Percentiles rank a stretch among this genome's conserved stretches.
These are phyloP conservation scores for Octopus bimaculoides DNA, from an alignment of 1,140 invertebrate species.

Conservation along the genomic window DNA sequence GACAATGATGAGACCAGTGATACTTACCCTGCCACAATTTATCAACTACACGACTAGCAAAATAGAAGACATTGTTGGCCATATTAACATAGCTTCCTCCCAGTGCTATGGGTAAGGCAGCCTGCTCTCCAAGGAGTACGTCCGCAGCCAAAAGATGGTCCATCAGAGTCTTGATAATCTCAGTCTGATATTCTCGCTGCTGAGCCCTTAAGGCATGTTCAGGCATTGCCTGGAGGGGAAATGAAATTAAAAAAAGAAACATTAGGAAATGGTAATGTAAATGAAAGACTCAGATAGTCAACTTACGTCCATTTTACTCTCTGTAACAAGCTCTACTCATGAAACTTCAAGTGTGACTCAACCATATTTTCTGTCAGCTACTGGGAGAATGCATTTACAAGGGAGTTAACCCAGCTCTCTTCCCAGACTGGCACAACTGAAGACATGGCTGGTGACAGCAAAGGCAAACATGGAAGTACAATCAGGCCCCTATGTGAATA, in stretches of 20 bases:
- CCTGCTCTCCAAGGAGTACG: constrained; percentile 79
- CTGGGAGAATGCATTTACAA: too few relatives aligned
- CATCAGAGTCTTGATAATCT: constrained; percentile 87
- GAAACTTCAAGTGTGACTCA: too few relatives aligned
- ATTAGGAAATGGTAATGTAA: too few relatives aligned
- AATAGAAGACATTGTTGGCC: constrained; percentile 82
- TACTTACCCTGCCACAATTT: constrained; percentile 89
- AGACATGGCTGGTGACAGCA: too few relatives aligned
- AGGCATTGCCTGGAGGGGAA: constrained; percentile 43
- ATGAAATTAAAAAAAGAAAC: neutral
- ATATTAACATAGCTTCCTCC: constrained; percentile 49
- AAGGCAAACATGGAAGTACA: too few relatives aligned
- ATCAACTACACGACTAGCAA: constrained; percentile 89
- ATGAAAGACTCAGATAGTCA: too few relatives aligned
- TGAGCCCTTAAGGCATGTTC: constrained; percentile 76
- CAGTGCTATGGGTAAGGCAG: constrained; percentile 64
- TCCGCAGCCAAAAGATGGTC: constrained; percentile 91
- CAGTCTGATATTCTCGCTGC: constrained; percentile 87
- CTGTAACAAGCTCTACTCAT: too few relatives aligned
- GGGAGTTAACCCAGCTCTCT: too few relatives aligned
- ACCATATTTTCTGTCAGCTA: too few relatives aligned
- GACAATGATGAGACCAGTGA: neutral
- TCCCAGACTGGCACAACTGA: too few relatives aligned
- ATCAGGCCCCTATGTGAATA: too few relatives aligned
- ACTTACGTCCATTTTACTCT: too few relatives aligned